These are phyloP conservation scores for Thalassarche chlororhynchos DNA, from an alignment of 2,113 vertebrate species.

Conservation along the genomic window DNA sequence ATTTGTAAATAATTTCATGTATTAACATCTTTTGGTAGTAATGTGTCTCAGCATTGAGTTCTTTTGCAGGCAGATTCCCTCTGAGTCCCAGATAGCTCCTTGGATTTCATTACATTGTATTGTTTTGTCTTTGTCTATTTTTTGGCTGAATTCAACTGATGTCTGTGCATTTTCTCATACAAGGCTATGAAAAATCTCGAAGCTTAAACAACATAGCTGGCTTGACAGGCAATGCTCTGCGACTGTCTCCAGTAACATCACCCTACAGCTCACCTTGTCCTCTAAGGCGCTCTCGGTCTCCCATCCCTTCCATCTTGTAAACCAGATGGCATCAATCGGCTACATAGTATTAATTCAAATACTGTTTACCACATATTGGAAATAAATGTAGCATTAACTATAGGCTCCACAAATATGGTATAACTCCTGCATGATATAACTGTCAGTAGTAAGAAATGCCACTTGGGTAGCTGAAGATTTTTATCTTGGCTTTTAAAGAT, in stretches of 20 bases:
- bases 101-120: constrained; percentile 77
- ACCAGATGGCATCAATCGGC: constrained; percentile 69
- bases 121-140: constrained; percentile 86
- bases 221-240: constrained; percentile 90
- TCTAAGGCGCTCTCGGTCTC: constrained; percentile 90
- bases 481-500: constrained; percentile 70
- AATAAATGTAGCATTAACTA: constrained; percentile 73
- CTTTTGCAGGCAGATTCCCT: constrained; percentile 52
- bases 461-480: constrained; percentile 66
- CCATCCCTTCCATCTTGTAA: constrained; percentile 95
- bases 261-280: constrained; percentile 94
- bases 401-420: constrained; percentile 65
- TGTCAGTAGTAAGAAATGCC: constrained; percentile 72
- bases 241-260: constrained; percentile 93
- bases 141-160: constrained; percentile 85
- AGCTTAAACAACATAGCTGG: constrained; percentile 97
- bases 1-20: constrained; percentile 15
- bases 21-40: background rate
- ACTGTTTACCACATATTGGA: constrained; percentile 64
- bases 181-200: constrained; percentile 96
- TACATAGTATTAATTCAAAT: constrained; percentile 69
- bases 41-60: constrained; percentile 57
- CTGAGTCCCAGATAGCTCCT: constrained; percentile 52
- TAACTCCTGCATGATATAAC: constrained; percentile 75
- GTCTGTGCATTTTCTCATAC: constrained; percentile 87